Evolutionary conservation across 2,797 vertebrate genomes (phyloP).

Genomic region (Stomatorhinus walkeri): DNA sequence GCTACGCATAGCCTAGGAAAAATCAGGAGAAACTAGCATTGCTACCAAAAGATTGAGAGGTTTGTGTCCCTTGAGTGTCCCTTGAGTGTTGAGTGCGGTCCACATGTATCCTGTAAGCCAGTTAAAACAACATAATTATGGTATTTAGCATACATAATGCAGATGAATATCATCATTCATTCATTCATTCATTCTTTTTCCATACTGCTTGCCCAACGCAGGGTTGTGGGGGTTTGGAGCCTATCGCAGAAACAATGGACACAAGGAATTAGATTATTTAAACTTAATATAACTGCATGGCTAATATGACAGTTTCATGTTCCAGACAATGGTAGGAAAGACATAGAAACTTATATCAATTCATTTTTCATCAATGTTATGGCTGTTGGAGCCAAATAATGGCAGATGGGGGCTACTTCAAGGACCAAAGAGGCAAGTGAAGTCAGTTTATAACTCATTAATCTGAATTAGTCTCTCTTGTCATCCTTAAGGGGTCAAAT

Average conservation of each 20-base stretch:
- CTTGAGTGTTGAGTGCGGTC: background rate
- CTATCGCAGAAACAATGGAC: background rate
- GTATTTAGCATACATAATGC: background rate
- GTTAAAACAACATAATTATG: background rate
- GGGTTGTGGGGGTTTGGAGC: background rate
- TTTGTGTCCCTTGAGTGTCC: background rate
- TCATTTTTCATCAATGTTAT: slow-evolving; percentile 7
- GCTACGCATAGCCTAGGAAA: background rate
- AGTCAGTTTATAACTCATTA: slow-evolving; percentile 34
- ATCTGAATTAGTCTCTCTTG: slow-evolving; percentile 36
- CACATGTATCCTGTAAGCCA: background rate
- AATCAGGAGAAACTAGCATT: background rate
- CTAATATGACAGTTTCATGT: slow-evolving; percentile 8
- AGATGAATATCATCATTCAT: background rate
- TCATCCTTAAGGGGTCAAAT: slow-evolving; percentile 31
- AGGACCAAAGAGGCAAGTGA: slow-evolving; percentile 19
- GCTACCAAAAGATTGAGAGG: background rate
- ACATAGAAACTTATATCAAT: slow-evolving; percentile 8
- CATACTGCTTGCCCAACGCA: background rate
- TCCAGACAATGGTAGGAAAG: background rate
- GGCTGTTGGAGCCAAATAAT: slow-evolving; percentile 20
- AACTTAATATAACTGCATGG: background rate
- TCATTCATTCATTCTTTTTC: background rate
- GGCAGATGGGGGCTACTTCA: slow-evolving; percentile 26
- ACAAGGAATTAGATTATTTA: background rate